phyloP scores from a whole-genome alignment of 2,113 vertebrate species.

The Mirza zaza region DNA sequence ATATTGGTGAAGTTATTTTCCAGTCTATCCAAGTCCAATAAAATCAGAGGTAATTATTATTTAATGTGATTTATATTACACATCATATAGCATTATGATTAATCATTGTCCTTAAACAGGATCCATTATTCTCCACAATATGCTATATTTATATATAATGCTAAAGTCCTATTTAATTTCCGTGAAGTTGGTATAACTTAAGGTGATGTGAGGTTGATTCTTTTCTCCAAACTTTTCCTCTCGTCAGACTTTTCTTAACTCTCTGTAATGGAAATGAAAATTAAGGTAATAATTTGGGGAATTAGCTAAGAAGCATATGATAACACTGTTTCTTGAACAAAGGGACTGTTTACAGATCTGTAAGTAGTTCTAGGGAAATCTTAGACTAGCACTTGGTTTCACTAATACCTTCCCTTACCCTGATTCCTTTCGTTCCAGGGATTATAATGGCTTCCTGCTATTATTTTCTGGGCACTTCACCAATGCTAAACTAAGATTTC shows the following conservation, averaged over 20 bases:
- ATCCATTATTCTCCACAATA: conserved; percentile 48
- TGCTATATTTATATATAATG: conserved; percentile 3
- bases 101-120: conserved; percentile 60
- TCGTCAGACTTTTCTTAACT: background rate
- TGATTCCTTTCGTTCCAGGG: background rate
- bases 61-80: conserved; percentile 70
- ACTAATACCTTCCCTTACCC: too few relatives aligned
- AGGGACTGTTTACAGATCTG: background rate
- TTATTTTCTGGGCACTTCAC: background rate
- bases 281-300: background rate
- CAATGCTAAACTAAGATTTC: too few relatives aligned
- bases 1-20: background rate
- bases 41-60: conserved; percentile 74
- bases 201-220: background rate
- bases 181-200: background rate
- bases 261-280: background rate
- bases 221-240: background rate
- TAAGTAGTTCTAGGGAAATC: background rate
- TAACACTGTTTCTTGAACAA: background rate
- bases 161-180: background rate
- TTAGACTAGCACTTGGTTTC: background rate
- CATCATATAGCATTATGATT: conserved; percentile 73
- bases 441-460: background rate
- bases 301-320: background rate
- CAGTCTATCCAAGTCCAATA: conserved; percentile 53